These are phyloP conservation scores for Phocoena sinus DNA, from an alignment of 2,113 vertebrate genomes.

Conservation along the genomic window DNA sequence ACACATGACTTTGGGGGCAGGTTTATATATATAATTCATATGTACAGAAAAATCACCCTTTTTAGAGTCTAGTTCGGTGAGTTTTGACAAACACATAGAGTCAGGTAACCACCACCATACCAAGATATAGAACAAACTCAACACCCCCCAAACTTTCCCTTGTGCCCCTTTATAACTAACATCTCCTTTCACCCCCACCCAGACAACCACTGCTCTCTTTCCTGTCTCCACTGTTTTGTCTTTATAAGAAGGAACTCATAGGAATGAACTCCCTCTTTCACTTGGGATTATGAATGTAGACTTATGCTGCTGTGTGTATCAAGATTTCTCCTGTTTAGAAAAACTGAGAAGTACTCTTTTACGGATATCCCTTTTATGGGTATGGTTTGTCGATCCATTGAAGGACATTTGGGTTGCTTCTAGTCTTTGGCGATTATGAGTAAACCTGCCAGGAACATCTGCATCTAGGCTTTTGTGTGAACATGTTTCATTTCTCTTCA, in stretches of 20 bases:
- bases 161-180: too few relatives aligned
- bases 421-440: neutral
- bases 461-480: neutral
- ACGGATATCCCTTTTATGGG: neutral
- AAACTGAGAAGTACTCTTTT: neutral
- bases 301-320: too few relatives aligned
- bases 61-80: neutral
- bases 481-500: neutral
- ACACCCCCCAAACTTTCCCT: too few relatives aligned
- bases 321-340: too few relatives aligned
- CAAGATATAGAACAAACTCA: neutral
- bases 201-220: fast-evolving
- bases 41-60: neutral
- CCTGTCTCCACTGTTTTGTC: too few relatives aligned
- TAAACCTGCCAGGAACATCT: neutral
- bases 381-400: fast-evolving
- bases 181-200: neutral
- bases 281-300: neutral
- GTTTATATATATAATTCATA: neutral
- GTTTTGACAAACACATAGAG: neutral
- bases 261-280: neutral
- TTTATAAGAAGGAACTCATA: neutral
- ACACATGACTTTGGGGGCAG: neutral
- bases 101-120: neutral
- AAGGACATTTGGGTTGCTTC: neutral